Percentiles rank a stretch among this genome's conserved stretches.
Evolutionary conservation across 2,888 invertebrate species (phyloP).

Genomic region (Orthosia incerta): DNA sequence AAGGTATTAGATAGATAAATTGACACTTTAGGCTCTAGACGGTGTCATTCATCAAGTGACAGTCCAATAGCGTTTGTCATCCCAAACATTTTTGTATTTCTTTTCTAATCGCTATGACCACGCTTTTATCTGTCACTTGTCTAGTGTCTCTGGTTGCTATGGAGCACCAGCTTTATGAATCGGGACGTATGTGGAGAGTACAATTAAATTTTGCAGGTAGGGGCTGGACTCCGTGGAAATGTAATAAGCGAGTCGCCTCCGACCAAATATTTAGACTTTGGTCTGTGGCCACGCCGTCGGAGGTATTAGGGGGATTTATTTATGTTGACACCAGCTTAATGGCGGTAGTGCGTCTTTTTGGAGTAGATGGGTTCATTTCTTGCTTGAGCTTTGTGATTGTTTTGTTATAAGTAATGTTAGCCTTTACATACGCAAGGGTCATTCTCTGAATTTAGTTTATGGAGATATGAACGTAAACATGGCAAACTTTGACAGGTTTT

Average conservation of each 20-base stretch:
- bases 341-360: slow-evolving; percentile 24
- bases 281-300: slow-evolving; percentile 69
- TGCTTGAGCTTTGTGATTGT: neutral
- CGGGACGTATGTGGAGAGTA: slow-evolving; percentile 80
- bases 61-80: too few relatives aligned
- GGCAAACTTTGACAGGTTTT: too few relatives aligned
- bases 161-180: slow-evolving; percentile 69
- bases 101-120: too few relatives aligned
- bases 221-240: slow-evolving; percentile 80
- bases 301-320: slow-evolving; percentile 64
- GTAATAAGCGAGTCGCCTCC: slow-evolving; percentile 85
- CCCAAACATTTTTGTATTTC: too few relatives aligned
- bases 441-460: too few relatives aligned
- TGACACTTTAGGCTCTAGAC: too few relatives aligned
- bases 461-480: too few relatives aligned
- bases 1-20: too few relatives aligned
- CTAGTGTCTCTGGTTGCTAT: slow-evolving; percentile 10
- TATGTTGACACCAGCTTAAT: slow-evolving; percentile 55
- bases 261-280: slow-evolving; percentile 84
- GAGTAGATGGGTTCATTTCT: slow-evolving; percentile 8
- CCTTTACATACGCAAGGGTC: too few relatives aligned
- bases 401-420: neutral
- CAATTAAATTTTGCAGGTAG: slow-evolving; percentile 87
- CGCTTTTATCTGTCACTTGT: too few relatives aligned
- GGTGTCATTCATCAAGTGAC: too few relatives aligned